These are phyloP conservation scores for Microplitis demolitor DNA, from an alignment of 1,140 invertebrate genomes.

Conservation along the genomic window DNA sequence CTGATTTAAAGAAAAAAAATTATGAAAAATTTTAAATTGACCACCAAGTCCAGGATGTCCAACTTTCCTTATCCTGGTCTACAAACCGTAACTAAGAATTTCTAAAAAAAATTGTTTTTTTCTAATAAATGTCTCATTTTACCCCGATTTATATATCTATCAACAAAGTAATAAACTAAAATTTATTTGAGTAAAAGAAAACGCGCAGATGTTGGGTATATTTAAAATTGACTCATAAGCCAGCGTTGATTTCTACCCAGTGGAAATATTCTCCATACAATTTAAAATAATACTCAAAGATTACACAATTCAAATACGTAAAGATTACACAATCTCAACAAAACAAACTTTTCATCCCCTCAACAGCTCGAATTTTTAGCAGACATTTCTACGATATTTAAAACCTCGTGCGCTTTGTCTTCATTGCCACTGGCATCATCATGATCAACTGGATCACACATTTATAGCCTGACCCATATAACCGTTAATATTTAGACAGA, in stretches of 20 bases:
- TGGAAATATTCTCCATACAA: conserved; percentile 17
- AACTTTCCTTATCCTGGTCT: too few species aligned
- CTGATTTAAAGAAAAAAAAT: too few species aligned
- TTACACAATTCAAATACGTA: not conserved
- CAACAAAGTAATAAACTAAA: too few species aligned
- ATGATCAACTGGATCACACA: conserved; percentile 39
- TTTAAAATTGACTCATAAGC: conserved; percentile 25
- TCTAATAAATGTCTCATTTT: too few species aligned
- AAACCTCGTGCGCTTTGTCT: not conserved
- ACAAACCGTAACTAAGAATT: too few species aligned
- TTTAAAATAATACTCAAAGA: not conserved
- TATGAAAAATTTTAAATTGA: too few species aligned
- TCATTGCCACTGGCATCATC: not conserved
- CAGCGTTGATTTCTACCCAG: not conserved
- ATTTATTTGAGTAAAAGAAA: not conserved
- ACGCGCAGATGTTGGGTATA: conserved; percentile 24
- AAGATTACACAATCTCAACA: not conserved
- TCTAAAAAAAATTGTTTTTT: too few species aligned
- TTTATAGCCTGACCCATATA: conserved; percentile 52
- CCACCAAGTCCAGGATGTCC: too few species aligned
- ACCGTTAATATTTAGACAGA: conserved; percentile 41
- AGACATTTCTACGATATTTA: not conserved
- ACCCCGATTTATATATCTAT: too few species aligned
- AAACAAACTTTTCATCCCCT: not conserved
- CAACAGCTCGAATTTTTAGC: not conserved